A percentile compares a stretch with the other conserved stretches of the same genome.
phyloP scores from a whole-genome alignment of 2,888 invertebrate species.

The Papilio gigon region DNA sequence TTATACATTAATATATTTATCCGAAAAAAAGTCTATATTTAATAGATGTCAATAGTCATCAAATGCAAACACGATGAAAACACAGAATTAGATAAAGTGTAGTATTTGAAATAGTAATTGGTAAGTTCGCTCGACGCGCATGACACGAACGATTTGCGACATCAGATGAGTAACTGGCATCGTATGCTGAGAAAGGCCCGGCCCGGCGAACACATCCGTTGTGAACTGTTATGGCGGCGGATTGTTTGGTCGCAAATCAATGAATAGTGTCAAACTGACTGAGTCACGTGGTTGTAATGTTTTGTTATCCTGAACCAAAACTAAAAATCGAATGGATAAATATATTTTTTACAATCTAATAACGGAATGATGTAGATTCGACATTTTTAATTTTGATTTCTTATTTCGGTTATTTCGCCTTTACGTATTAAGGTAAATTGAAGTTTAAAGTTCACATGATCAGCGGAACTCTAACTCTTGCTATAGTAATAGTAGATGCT shows the following conservation, averaged over 20 bases:
- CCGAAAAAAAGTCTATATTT: too few species aligned
- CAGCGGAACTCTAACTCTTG: too few species aligned
- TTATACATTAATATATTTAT: too few species aligned
- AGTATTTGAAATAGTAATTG: too few species aligned
- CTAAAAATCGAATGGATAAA: neutral
- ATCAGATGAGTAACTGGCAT: slow-evolving; percentile 37
- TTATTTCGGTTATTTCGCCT: too few species aligned
- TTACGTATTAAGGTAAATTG: too few species aligned
- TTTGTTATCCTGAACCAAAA: neutral
- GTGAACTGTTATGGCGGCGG: slow-evolving; percentile 22
- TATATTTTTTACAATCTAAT: neutral
- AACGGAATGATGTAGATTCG: neutral
- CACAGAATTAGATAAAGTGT: too few species aligned
- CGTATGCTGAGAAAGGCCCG: slow-evolving; percentile 36
- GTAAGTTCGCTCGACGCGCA: neutral
- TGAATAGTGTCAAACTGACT: neutral
- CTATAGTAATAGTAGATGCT: too few species aligned
- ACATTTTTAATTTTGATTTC: too few species aligned
- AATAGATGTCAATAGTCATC: too few species aligned
- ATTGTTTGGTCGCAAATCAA: slow-evolving; percentile 23
- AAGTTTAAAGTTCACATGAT: too few species aligned
- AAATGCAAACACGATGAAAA: too few species aligned
- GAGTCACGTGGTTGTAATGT: neutral
- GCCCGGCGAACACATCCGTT: slow-evolving; percentile 29
- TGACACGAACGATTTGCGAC: neutral